phyloP scores from a whole-genome alignment of 1,140 invertebrate species.

The Diabrotica undecimpunctata region DNA sequence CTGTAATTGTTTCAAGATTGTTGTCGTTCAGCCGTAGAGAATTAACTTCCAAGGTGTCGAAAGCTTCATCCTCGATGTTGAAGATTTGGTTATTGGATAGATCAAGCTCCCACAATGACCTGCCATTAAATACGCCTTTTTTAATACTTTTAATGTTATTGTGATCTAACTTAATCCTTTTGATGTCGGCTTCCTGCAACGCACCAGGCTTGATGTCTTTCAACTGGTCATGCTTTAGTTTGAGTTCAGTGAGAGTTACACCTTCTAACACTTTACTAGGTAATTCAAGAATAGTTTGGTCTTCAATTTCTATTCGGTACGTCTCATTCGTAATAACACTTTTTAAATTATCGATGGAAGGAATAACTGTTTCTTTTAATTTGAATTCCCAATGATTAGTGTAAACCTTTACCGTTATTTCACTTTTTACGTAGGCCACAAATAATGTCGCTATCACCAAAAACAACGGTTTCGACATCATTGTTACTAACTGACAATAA shows the following conservation, averaged over 20 bases:
- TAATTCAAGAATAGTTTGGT: background rate
- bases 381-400: no score
- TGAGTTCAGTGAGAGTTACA: background rate
- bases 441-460: no score
- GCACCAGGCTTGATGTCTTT: conserved; percentile 5
- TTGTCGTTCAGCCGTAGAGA: background rate
- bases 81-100: background rate
- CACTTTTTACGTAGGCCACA: no score
- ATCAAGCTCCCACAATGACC: background rate
- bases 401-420: no score
- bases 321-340: background rate
- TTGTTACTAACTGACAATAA: no score
- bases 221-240: background rate
- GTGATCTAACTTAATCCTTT: background rate
- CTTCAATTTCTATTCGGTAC: background rate
- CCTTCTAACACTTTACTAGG: background rate
- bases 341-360: background rate
- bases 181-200: background rate
- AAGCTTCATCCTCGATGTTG: background rate
- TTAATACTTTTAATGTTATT: background rate
- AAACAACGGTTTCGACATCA: no score
- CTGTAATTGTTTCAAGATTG: background rate
- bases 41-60: background rate
- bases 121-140: background rate
- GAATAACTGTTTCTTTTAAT: no score